A percentile compares a stretch with the other conserved stretches of the same genome.
Conservation (phyloP, 1,140 invertebrate genomes). For the Pemphigus obesinymphae region DNA sequence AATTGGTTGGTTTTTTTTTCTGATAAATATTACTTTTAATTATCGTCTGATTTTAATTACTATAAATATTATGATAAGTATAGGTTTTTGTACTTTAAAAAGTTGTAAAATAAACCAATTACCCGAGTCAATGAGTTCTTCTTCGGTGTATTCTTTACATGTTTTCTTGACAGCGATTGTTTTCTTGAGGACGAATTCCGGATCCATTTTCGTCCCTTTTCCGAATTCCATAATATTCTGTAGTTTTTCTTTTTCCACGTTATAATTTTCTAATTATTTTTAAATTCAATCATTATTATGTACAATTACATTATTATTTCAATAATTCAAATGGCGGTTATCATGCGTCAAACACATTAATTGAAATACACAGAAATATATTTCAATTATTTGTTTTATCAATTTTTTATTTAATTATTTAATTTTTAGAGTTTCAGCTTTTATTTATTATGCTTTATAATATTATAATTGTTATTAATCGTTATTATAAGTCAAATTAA, state of each 20-base stretch:
- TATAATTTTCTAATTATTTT: constrained; percentile 4
- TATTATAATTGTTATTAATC: too few species aligned
- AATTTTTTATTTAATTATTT: too few species aligned
- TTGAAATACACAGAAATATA: neutral
- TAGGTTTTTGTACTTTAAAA: neutral
- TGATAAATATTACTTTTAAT: too few species aligned
- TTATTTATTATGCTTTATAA: too few species aligned
- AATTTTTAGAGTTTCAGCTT: too few species aligned
- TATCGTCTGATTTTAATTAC: too few species aligned
- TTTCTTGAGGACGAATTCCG: neutral
- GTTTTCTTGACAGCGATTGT: neutral
- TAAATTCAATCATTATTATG: too few species aligned
- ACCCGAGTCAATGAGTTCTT: constrained; percentile 17
- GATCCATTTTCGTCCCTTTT: constrained; percentile 8
- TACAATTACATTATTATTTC: too few species aligned
- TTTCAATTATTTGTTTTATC: too few species aligned
- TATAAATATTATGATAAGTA: too few species aligned
- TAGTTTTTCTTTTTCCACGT: constrained; percentile 3
- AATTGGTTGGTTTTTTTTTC: too few species aligned
- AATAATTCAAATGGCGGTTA: neutral
- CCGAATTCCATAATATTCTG: constrained; percentile 30
- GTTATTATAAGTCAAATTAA: too few species aligned
- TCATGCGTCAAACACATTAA: neutral
- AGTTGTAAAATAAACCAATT: neutral
- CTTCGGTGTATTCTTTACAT: neutral